A percentile compares a stretch with the other conserved stretches of the same genome.
These are phyloP conservation scores for Dusona sp. DNA, from an alignment of 2,888 invertebrate species.

Conservation along the genomic window DNA sequence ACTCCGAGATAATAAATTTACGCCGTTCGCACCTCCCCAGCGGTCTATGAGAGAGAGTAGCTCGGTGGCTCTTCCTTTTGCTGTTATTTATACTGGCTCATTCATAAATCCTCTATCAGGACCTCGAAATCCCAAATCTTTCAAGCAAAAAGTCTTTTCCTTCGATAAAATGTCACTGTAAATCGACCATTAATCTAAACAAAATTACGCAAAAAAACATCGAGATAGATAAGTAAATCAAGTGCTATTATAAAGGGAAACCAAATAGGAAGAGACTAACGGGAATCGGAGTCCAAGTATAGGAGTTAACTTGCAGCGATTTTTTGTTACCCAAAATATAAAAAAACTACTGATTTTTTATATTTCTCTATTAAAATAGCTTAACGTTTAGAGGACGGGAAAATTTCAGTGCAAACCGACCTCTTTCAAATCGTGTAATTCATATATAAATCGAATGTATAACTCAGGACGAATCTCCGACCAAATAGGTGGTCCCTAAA, in stretches of 20 bases:
- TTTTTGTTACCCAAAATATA: too few relatives aligned
- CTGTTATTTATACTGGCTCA: conserved; percentile 14
- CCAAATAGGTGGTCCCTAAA: too few relatives aligned
- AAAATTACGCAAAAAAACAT: neutral
- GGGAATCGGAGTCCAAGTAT: too few relatives aligned
- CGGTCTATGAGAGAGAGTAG: conserved; percentile 16
- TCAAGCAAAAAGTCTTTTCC: neutral
- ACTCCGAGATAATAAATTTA: conserved; percentile 61
- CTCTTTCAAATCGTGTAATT: too few relatives aligned
- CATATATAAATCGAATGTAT: too few relatives aligned
- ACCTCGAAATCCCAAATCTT: neutral
- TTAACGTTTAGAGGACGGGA: too few relatives aligned
- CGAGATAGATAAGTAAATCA: neutral
- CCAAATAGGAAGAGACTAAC: too few relatives aligned
- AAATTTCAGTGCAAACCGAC: too few relatives aligned
- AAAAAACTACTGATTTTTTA: too few relatives aligned
- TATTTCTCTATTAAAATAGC: too few relatives aligned
- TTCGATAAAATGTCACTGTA: neutral
- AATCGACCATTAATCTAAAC: neutral
- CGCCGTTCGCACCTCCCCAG: conserved; percentile 54
- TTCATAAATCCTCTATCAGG: neutral
- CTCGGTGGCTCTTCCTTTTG: conserved; percentile 42
- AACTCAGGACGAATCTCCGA: too few relatives aligned
- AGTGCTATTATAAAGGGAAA: neutral
- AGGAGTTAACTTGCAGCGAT: too few relatives aligned